Base-by-base conservation (phyloP, 2,113 vertebrate genomes). In the Ochotona princeps region DNA sequence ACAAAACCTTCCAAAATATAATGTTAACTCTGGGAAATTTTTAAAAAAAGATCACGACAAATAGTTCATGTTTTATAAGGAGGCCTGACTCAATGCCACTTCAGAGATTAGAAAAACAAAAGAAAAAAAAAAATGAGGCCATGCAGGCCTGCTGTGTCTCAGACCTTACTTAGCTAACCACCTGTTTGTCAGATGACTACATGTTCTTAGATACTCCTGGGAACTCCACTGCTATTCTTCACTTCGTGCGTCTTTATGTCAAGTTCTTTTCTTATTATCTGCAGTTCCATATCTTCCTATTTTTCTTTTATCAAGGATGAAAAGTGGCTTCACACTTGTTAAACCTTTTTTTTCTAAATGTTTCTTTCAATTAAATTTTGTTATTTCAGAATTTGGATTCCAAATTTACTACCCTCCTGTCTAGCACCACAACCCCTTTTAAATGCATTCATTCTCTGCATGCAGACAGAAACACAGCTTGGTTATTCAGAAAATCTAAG, bases 331-430 rank as follows among this genome's bases (percentile, higher is more conserved):
- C 61, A 26, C 49, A 78, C 11, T 84, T 21, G 66, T n/a, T 82
- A 75, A 66, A 79, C 7, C 4, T 3, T 94, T 80, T 79, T 80
- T 86, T 54, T 4, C 51, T 63, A 83, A 84, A 72, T 75, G 23
- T 12, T 47, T 79, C 2, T 54, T 94, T 82, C 78, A 70, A 49
- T 67, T 80, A 25, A 25, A 18, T 61, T 91, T 87, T 30, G 8
- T 14, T 60, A 26, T 89, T 82, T 8, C 21, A 84, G 76, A 82
- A 54, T 25, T 91, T 83, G 49, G 25, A 54, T 93, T 72, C 87
- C 32, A 81, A 63, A 76, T 89, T 67, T 83, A 82, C 73, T 83
- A 54, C 73, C 47, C 72, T 85, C 26, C 73, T 93, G 76, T 91
- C 67, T 67, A 82, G 80, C 66, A 86, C 84, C 18, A 17, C 28